Evolutionary conservation across 2,113 vertebrate genomes (phyloP), one percentile per base, ranked within the genome.

Genomic region (Clupea harengus): DNA sequence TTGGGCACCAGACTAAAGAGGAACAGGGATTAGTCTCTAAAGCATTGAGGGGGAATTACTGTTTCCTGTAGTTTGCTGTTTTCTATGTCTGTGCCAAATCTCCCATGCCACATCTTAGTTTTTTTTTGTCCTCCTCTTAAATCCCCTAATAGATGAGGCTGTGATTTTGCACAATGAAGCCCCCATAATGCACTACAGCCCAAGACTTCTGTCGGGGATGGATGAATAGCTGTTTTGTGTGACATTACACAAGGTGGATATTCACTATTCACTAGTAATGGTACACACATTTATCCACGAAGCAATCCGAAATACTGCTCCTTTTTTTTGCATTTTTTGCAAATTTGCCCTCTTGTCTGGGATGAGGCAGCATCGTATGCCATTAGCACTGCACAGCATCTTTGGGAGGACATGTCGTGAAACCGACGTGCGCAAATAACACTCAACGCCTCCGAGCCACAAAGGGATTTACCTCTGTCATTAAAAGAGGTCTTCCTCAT

Each of bases 391-490:
- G n/a, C 64, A 72, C 64, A 15, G 64, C 82, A 50, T 46, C 54
- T 44, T n/a, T 25, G 45, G 11, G n/a, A 28, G 45, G 28, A 87
- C 25, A 7, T 81, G 82, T 75, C 75, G 57, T 60, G 75, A 84
- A 83, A 85, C 75, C 86, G 84, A 87, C 88, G 78, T 85, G 18
- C 32, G 83, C 87, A 89, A 85, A 87, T 52, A 87, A 85, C n/a
- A 52, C 57, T 50, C 39, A 57, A 54, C 80, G 81, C 84, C 84
- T 75, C 80, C 82, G 64, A 72, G 84, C 83, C 82, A 85, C 89
- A 89, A 83, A 91, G 81, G 87, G 89, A 87, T 72, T 90, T 89
- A 87, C 85, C 85, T 85, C 47, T 80, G 86, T 91, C 89, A 90
- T 91, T 92, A 93, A 86, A 72, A 87, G 54, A 83, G 82, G 8